Percentiles rank a stretch among this genome's conserved stretches.
Conservation (phyloP, 53 echinoderm and acorn worm species). For the Actinopyga echinites region DNA sequence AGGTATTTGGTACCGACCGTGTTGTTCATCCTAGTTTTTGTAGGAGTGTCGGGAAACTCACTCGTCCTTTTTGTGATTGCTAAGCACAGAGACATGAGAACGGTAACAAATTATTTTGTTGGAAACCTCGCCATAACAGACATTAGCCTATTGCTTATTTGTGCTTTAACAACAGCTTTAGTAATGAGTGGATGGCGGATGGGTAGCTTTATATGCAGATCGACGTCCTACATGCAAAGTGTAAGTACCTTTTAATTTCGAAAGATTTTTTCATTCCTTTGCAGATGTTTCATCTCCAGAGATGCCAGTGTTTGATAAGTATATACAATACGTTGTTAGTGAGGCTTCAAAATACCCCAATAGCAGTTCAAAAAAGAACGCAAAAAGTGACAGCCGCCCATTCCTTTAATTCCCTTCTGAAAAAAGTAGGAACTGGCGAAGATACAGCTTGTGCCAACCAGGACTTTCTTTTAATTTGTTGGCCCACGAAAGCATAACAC, state of each 20-base stretch:
- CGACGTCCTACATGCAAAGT: conserved; percentile 68
- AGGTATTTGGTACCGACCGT: too few species aligned
- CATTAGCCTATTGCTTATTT: conserved; percentile 73
- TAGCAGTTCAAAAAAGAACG: too few species aligned
- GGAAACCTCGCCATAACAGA: conserved; percentile 85
- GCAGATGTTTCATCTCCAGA: too few species aligned
- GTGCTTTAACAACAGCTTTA: conserved; percentile 72
- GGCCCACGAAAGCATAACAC: too few species aligned
- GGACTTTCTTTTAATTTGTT: too few species aligned
- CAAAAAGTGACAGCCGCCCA: too few species aligned
- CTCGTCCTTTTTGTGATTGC: conserved; percentile 77
- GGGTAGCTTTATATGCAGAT: conserved; percentile 68
- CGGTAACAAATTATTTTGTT: conserved; percentile 92
- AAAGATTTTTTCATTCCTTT: not conserved
- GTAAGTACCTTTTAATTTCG: conserved; percentile 61
- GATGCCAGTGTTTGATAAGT: too few species aligned
- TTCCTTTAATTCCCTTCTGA: too few species aligned
- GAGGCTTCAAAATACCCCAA: too few species aligned
- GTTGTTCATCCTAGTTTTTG: conserved; percentile 44
- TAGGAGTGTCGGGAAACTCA: conserved; percentile 82
- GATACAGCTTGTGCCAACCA: too few species aligned
- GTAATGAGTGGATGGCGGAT: conserved; percentile 59
- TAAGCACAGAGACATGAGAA: conserved; percentile 85
- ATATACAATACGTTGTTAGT: too few species aligned
- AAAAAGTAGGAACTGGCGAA: too few species aligned